Evolutionary conservation across 2,797 vertebrate genomes (phyloP), one percentile per base, ranked within the genome.

Genomic region (Hypotaenidia okinawae): DNA sequence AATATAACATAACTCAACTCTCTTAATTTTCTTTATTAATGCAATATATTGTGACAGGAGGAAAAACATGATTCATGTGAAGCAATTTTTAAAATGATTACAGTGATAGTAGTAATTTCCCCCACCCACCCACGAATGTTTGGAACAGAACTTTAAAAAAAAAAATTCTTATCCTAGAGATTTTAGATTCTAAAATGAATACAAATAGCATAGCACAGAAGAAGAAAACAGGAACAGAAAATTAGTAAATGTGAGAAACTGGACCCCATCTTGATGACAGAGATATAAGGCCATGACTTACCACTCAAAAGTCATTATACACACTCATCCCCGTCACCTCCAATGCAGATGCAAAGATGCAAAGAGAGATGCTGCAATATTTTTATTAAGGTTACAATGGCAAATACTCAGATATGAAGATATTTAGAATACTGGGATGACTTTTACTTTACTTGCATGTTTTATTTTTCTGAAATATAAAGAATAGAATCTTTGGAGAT

Each of bases 41-140:
- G 13, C 3, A 74, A 12, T 2, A 2, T 57, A 59, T 25, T 39
- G 14, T 90, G 76, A 49, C 35, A 78, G n/a, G 9, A 54, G 24
- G 62, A 84, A 74, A 41, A 58, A 24, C 43, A 0, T 4, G 0
- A 62, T 83, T 52, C 2, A 51, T 59, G 84, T 70, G 21, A 76
- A 62, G 8, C 37, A 57, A n/a, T 39, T 85, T 66, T 80, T 3
- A 3, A 67, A 77, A 67, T 47, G 67, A 14, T 27, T 59, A 16
- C 17, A 59, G 14, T 59, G 12, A 35, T 52, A 64, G 23, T 27
- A 74, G 21, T 35, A 73, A 83, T 91, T 70, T 66, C 3, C 8
- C 2, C 14, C 18, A 24, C 0, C 0, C 49, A 0, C 22, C 10
- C 21, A 73, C 62, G 8, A 83, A 85, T 12, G 4, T 74, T n/a